Conservation (phyloP, 2,888 invertebrate genomes). For the Lycaena phlaeas region DNA sequence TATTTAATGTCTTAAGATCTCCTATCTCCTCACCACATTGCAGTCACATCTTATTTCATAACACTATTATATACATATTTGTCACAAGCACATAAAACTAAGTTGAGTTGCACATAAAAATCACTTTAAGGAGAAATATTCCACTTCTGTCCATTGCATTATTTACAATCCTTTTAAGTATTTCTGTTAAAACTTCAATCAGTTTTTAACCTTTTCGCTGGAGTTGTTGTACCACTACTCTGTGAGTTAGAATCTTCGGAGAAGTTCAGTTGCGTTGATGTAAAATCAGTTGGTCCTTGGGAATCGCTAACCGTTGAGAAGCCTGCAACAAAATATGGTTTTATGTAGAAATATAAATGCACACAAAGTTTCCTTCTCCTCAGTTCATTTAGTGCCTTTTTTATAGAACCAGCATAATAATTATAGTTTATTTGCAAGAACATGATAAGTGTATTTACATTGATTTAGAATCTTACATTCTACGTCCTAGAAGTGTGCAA, state of each 20-base stretch:
- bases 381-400: too few species aligned
- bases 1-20: slow-evolving; percentile 3
- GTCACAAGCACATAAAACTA: slow-evolving; percentile 2
- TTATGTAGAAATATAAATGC: too few species aligned
- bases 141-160: not conserved
- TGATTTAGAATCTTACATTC: too few species aligned
- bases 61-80: slow-evolving; percentile 6
- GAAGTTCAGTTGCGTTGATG: slow-evolving; percentile 88
- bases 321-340: slow-evolving; percentile 79
- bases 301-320: slow-evolving; percentile 93
- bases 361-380: too few species aligned
- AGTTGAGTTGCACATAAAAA: slow-evolving; percentile 1
- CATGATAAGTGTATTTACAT: too few species aligned
- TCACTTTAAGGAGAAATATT: not conserved
- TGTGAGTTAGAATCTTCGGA: slow-evolving; percentile 94
- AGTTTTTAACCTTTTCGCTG: slow-evolving; percentile 85
- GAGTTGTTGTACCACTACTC: slow-evolving; percentile 81
- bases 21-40: not conserved
- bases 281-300: slow-evolving; percentile 89
- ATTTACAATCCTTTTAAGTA: not conserved
- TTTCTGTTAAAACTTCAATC: slow-evolving; percentile 63
- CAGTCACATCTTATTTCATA: not conserved
- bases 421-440: too few species aligned
- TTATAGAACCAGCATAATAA: too few species aligned
- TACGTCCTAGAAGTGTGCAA: too few species aligned